Evolutionary conservation across 2,113 vertebrate species (phyloP).

Genomic region (Eulemur macaco): DNA sequence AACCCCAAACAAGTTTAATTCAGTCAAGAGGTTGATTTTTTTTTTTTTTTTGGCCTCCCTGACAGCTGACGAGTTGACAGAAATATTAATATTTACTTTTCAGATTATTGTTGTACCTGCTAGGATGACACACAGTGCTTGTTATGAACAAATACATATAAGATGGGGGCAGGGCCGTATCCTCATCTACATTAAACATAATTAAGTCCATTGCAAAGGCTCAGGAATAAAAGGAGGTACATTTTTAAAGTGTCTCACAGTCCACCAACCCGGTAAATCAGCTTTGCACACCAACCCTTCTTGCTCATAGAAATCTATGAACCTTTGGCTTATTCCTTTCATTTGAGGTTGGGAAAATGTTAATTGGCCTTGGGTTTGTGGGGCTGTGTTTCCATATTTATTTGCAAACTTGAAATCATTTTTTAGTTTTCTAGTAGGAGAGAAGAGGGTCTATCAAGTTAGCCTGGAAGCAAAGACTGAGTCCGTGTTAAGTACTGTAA

Average conservation of each 20-base stretch:
- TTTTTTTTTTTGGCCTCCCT: neutral
- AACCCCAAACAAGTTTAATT: conserved; percentile 47
- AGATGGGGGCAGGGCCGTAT: neutral
- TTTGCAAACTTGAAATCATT: conserved; percentile 39
- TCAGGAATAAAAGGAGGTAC: neutral
- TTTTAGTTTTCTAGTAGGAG: neutral
- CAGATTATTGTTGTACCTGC: neutral
- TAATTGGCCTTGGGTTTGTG: neutral
- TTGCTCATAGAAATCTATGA: neutral
- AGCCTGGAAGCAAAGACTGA: neutral
- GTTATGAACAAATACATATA: conserved; percentile 13
- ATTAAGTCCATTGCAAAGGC: conserved; percentile 12
- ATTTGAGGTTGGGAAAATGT: neutral
- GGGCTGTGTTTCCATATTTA: conserved; percentile 22
- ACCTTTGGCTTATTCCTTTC: neutral
- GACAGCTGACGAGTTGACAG: neutral
- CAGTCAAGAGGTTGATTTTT: neutral
- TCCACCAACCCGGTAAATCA: neutral
- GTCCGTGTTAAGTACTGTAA: neutral
- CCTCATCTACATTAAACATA: neutral
- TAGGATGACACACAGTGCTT: neutral
- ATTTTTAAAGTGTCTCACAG: neutral
- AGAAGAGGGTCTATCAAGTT: neutral
- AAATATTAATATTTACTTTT: conserved; percentile 57
- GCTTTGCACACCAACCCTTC: neutral